Base-by-base conservation (phyloP, 2,888 invertebrate species). In the Villa cingulata region DNA sequence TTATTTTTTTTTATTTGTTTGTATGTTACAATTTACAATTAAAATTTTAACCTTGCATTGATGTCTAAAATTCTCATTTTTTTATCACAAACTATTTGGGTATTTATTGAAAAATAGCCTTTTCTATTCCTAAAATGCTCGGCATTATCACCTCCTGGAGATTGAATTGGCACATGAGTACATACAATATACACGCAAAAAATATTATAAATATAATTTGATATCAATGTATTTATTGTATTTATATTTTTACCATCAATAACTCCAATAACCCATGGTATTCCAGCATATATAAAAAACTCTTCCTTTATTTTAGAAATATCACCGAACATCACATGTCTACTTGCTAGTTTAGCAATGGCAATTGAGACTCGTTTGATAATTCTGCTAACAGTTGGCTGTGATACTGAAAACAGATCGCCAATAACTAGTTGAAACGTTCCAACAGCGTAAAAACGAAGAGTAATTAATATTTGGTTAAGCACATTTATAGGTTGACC, bases 131-230 rank as follows among this genome's bases (percentile, higher is more conserved):
- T 23, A 20, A 34, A 46, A 15, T 46, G n/a, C 19, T 49, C 43
- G 14, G 46, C 46, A 36, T 46, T 34, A 6, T 46, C 43, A 27
- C 46, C 42, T 20, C 56, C 57, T 37, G 42, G 37, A 3, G 37
- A 43, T 20, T 37, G 12, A 34, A 43, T 43, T 15, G 37, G n/a
- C n/a, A 43, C 16, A 15, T 36, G 43, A 10, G 36, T 34, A 12
- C 36, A 7, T 29, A 12, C 6, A 29, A 29, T 10, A 29, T 10
- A 29, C 29, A 29, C 12, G 23, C 23, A 23, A 29, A 29, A 29
- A 10, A 29, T 10, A 12, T 29, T 12, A 29, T 29, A 29, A 3
- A 29, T 10, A 10, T 29, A 12, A 3, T 9, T 29, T n/a, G n/a
- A 10, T 12, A 29, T 10, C 10, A 29, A 23, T 7, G 7, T 23